Conservation (phyloP, 64 coral and sea anemone species). For the Porites australiensis region DNA sequence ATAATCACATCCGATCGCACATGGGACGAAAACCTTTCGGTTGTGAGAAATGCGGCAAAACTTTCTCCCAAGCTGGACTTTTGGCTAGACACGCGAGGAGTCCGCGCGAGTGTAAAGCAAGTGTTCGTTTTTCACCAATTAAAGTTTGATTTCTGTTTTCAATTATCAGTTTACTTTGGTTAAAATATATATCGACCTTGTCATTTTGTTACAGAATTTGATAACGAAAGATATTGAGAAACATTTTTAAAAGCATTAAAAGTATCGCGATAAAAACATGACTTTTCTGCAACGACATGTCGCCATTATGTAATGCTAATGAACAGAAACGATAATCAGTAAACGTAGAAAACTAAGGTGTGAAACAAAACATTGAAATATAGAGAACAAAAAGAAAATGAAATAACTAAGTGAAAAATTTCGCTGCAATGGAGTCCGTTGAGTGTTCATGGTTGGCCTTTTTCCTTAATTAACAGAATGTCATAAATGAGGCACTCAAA, state of each 20-base stretch:
- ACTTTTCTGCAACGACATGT: no score
- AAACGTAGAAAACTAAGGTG: no score
- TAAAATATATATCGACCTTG: neutral
- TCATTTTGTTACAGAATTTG: neutral
- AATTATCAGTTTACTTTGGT: neutral
- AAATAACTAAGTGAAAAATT: no score
- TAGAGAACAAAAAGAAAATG: no score
- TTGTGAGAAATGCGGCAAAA: slow-evolving; percentile 65
- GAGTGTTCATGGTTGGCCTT: no score
- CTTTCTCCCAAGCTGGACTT: slow-evolving; percentile 48
- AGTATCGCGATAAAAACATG: neutral
- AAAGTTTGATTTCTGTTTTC: neutral
- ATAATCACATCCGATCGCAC: slow-evolving; percentile 56
- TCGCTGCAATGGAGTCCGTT: no score
- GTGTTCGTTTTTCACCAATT: neutral
- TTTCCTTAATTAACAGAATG: no score
- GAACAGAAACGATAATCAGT: no score
- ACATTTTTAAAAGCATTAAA: neutral
- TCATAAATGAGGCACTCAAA: no score
- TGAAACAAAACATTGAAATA: no score
- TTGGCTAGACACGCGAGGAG: slow-evolving; percentile 41
- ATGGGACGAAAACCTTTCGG: slow-evolving; percentile 58
- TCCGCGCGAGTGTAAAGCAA: slow-evolving; percentile 39
- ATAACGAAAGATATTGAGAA: no score
- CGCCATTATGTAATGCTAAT: no score